Evolutionary conservation across 2,113 vertebrate species (phyloP), one percentile per base, ranked within the genome.

Genomic region (Hydrochoerus hydrochaeris): DNA sequence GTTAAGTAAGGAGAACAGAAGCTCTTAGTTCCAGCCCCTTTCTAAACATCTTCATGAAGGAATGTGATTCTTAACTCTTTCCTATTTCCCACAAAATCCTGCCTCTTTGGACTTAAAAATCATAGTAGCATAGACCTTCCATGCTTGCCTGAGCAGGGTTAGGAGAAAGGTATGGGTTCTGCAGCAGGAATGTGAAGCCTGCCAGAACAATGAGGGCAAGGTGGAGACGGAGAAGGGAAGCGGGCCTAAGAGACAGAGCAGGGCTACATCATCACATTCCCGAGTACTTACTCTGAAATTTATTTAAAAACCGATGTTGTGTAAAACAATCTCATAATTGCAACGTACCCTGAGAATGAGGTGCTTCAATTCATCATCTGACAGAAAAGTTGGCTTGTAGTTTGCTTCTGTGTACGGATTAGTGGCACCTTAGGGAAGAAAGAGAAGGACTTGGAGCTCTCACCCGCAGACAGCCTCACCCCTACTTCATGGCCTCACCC

Each of bases 381-480:
- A 99, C 73, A 99, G 99, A 98, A 99, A 99, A 85, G 99, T 99
- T 71, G 99, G 99, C 98, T 99, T 99, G 98, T 99, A 99, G 98
- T 99, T 99, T 77, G 99, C 99, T 98, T 99, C 99, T 60, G 99
- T 99, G 97, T 99, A 99, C 13, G 99, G 99, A 95, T 99, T 99
- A 90, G 99, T 99, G 98, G 99, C 99, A 98, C 99, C 99, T 99
- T 95, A 71, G 96, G 77, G 44, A 60, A 88, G 24, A 96, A 90
- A 96, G 58, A 97, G 85, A 97, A 92, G 95, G 62, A 85, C 85
- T 95, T 20, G 41, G 69, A 26, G 83, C 41, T 7, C 83, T 94
- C 28, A 94, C 38, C 35, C 38, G 60, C 60, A 62, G 77, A 67
- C 2, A 57, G 28, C 0, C 38, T 52, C 67, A 75, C 49, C 38